phyloP scores from a whole-genome alignment of 2,888 invertebrate genomes.

The Epistrophe eligans region DNA sequence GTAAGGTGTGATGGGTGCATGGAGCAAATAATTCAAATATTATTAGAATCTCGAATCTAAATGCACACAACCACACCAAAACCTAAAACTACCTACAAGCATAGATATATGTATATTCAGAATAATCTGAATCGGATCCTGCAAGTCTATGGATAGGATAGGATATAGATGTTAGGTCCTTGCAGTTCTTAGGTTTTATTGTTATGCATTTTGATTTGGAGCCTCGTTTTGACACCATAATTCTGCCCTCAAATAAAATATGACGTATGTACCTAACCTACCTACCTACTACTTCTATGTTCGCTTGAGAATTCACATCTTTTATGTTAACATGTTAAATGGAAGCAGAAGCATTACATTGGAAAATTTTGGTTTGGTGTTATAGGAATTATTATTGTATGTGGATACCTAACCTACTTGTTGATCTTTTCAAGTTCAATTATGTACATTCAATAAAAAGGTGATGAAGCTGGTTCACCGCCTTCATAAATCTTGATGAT shows the following conservation, averaged over 20 bases:
- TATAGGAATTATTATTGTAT: not conserved
- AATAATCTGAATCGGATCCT: not conserved
- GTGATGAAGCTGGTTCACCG: constrained; percentile 34
- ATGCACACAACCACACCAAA: not conserved
- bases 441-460: not conserved
- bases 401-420: constrained; percentile 27
- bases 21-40: constrained; percentile 67
- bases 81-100: not conserved
- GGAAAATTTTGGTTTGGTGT: not conserved
- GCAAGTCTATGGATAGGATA: not conserved
- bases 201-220: constrained; percentile 63
- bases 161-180: not conserved
- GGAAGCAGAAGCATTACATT: not conserved
- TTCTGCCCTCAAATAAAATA: constrained; percentile 57
- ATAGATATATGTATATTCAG: not conserved
- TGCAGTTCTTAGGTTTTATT: not conserved
- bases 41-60: constrained; percentile 39
- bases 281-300: not conserved
- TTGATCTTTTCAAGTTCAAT: constrained; percentile 55
- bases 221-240: constrained; percentile 73
- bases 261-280: constrained; percentile 11
- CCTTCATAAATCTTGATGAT: constrained; percentile 36
- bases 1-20: not conserved
- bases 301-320: not conserved
- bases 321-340: constrained; percentile 16